Evolutionary conservation across 1,140 invertebrate species (phyloP).

Genomic region (Drosophila willistoni): DNA sequence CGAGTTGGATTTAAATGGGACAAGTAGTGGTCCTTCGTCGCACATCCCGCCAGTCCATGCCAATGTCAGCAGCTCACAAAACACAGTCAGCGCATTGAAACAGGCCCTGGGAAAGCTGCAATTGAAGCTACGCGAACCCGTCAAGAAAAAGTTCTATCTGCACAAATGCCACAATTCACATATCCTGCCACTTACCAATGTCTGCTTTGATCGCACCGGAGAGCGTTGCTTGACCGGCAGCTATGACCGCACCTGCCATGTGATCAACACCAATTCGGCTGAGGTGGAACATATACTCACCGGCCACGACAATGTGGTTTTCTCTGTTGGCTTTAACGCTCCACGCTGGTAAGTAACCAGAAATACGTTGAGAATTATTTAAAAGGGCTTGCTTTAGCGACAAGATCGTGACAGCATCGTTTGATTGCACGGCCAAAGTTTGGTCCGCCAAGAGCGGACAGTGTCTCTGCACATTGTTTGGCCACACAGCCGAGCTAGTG

Average conservation of each 20-base stretch:
- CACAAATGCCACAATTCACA: conserved; percentile 89
- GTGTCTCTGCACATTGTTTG: conserved; percentile 88
- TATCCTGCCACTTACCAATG: conserved; percentile 91
- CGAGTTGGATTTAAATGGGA: not conserved
- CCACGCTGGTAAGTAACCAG: conserved; percentile 86
- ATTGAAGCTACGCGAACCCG: conserved; percentile 84
- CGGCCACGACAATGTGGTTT: conserved; percentile 92
- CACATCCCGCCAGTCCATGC: conserved; percentile 26
- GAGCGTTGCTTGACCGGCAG: conserved; percentile 91
- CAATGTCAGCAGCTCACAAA: conserved; percentile 43
- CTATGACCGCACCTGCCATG: conserved; percentile 93
- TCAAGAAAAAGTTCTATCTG: conserved; percentile 87
- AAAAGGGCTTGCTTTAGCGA: conserved; percentile 84
- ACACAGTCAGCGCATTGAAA: conserved; percentile 74
- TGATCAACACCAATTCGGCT: conserved; percentile 91
- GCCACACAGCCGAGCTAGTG: conserved; percentile 90
- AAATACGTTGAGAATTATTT: not conserved
- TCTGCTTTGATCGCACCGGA: conserved; percentile 89
- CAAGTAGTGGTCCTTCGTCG: not conserved
- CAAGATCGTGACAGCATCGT: conserved; percentile 90
- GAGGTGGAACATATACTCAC: conserved; percentile 87
- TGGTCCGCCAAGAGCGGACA: conserved; percentile 87
- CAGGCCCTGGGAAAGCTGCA: conserved; percentile 84
- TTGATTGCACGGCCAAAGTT: conserved; percentile 90
- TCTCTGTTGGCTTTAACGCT: conserved; percentile 90